These are phyloP conservation scores for Cryptophagus acutangulus DNA, from an alignment of 2,888 invertebrate genomes.

Conservation along the genomic window DNA sequence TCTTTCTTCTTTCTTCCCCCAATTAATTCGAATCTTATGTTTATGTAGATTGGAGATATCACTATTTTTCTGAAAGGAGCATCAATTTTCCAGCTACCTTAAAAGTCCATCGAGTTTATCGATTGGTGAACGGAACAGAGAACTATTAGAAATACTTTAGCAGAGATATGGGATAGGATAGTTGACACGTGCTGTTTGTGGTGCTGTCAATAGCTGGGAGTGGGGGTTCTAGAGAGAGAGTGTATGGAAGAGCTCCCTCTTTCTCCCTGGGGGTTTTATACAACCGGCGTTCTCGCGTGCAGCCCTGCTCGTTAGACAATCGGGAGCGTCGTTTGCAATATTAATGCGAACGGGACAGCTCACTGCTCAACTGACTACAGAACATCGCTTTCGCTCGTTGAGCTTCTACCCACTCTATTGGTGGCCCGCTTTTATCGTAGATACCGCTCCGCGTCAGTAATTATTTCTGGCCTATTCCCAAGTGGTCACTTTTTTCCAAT, in stretches of 20 bases:
- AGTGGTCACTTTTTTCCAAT: slow-evolving; percentile 5
- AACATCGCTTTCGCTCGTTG: slow-evolving; percentile 5
- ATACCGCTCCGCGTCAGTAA: slow-evolving; percentile 12
- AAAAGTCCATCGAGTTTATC: too few species aligned
- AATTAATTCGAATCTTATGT: too few species aligned
- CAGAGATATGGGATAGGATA: too few species aligned
- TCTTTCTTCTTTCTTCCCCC: too few species aligned
- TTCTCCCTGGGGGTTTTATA: slow-evolving; percentile 5
- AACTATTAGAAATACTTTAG: too few species aligned
- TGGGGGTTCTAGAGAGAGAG: background rate
- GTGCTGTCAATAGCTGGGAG: too few species aligned
- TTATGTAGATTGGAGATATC: too few species aligned
- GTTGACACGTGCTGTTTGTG: too few species aligned
- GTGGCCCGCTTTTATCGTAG: background rate
- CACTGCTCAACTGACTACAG: slow-evolving; percentile 14
- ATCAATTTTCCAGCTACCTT: too few species aligned
- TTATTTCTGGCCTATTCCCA: slow-evolving; percentile 11
- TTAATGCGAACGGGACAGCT: slow-evolving; percentile 41
- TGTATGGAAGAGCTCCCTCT: background rate
- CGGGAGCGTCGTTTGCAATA: slow-evolving; percentile 44
- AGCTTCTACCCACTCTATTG: slow-evolving; percentile 2
- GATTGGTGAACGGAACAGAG: too few species aligned
- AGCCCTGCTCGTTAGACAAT: slow-evolving; percentile 43
- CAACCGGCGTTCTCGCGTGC: slow-evolving; percentile 29
- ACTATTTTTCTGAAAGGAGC: too few species aligned